These are phyloP conservation scores for Calvadosia cruxmelitensis DNA, from an alignment of 30 jellyfish, hydroid and myxozoan genomes.

Conservation along the genomic window DNA sequence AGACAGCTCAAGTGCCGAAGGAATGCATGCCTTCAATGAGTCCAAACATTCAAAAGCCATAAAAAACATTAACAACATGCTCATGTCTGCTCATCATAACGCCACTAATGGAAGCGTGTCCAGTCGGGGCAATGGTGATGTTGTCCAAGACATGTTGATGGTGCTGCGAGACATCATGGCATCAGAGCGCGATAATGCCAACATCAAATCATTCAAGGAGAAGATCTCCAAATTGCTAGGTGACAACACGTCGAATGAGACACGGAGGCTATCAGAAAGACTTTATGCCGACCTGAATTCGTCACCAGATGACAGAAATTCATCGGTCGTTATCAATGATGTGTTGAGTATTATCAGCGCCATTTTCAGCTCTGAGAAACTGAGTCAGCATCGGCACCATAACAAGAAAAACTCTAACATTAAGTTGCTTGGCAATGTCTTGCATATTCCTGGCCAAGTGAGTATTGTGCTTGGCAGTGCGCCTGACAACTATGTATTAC, in stretches of 20 bases:
- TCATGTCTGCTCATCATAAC: not conserved
- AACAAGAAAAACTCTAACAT: not conserved
- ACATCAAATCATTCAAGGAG: constrained; percentile 42
- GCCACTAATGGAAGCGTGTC: not conserved
- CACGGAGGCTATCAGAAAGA: constrained; percentile 57
- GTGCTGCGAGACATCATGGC: constrained; percentile 76
- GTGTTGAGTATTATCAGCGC: constrained; percentile 68
- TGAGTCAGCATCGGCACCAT: not conserved
- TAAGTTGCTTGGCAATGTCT: not conserved
- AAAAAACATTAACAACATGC: no score
- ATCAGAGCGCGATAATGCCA: constrained; percentile 44
- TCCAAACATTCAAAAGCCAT: not conserved
- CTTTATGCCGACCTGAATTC: constrained; percentile 63
- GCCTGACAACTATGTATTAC: constrained; percentile 47
- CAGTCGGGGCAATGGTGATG: constrained; percentile 34
- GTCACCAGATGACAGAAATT: constrained; percentile 32
- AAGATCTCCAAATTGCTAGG: constrained; percentile 70
- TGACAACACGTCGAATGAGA: constrained; percentile 56
- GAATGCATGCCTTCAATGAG: not conserved
- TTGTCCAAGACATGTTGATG: constrained; percentile 72
- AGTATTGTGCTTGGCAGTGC: constrained; percentile 68
- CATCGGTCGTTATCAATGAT: constrained; percentile 64
- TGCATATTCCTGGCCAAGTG: constrained; percentile 21
- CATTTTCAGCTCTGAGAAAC: constrained; percentile 22
- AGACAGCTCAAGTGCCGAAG: not conserved